Evolutionary conservation across 2,888 invertebrate genomes (phyloP), one percentile per base, ranked within the genome.

Genomic region (Diadegma fenestrale): DNA sequence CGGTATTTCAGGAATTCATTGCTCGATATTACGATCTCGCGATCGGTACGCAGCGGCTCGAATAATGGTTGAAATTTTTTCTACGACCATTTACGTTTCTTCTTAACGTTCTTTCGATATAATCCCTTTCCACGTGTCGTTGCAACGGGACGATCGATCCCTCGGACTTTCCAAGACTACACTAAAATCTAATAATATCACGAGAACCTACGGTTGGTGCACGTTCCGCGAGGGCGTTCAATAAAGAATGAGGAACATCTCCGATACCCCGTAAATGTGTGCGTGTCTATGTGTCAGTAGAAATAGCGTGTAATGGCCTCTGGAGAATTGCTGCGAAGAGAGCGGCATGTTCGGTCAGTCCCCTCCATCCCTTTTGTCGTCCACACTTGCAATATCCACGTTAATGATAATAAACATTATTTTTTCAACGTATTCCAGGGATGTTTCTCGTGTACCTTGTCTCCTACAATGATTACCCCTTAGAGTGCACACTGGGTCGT

Each of bases 141-240:
- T 76, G 76, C 64, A 72, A 45, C 66, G 45, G 58, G 26, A 14
- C 72, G 80, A 84, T 80, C 84, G 84, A 80, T 84, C 48, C 48
- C 58, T 66, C 66, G 77, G 72, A 72, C 77, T 84, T 76, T 77
- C 72, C 58, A 80, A 77, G 58, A 64, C 48, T 66, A 71, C 58
- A 68, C 61, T 54, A 33, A 64, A 45, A 66, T 84, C 80, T 80
- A 84, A 84, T 84, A 84, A 84, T 84, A 84, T 79, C 77, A 63
- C 84, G 76, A 64, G 51, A 80, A 37, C 69, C 58, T 30, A 58
- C 72, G 71, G 66, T 76, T 64, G 37, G 64, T 22, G 71, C 80
- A 76, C 71, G 72, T 63, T 66, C 72, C 58, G 80, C n/a, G 76
- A 66, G 43, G 71, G 80, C 45, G 76, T 80, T 77, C 71, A 41